phyloP scores from a whole-genome alignment of 2,113 vertebrate genomes.

The Thryonomys swinderianus region DNA sequence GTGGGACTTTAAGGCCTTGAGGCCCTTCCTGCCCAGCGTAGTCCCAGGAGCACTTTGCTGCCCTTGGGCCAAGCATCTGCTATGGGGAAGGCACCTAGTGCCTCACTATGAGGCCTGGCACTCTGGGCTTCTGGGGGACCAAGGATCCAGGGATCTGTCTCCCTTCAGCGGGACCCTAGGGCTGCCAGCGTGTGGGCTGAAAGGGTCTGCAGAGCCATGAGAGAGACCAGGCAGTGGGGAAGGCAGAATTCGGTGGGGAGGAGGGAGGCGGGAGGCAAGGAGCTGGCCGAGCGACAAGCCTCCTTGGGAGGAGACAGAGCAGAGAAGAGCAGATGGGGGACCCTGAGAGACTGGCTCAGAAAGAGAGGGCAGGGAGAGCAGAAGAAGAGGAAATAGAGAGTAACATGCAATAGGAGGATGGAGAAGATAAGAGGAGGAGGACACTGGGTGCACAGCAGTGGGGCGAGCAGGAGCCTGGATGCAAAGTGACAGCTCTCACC shows the following conservation, averaged over 20 bases:
- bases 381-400: neutral
- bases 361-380: neutral
- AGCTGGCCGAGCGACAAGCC: neutral
- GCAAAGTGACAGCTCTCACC: neutral
- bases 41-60: neutral
- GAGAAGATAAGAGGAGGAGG: neutral
- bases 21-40: neutral
- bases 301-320: neutral
- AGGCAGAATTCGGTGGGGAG: neutral
- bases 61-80: neutral
- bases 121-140: neutral
- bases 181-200: neutral
- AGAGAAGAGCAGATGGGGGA: too few species aligned
- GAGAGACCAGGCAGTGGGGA: accelerated
- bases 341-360: neutral
- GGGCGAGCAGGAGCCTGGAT: neutral
- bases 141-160: neutral
- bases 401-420: neutral
- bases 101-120: neutral
- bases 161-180: neutral
- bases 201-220: neutral
- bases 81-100: accelerated
- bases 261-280: neutral
- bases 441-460: too few species aligned
- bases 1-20: neutral